Percentiles rank a stretch among this genome's conserved stretches.
Evolutionary conservation across 2,888 invertebrate genomes (phyloP).

Genomic region (Hypselothyrea guttata): DNA sequence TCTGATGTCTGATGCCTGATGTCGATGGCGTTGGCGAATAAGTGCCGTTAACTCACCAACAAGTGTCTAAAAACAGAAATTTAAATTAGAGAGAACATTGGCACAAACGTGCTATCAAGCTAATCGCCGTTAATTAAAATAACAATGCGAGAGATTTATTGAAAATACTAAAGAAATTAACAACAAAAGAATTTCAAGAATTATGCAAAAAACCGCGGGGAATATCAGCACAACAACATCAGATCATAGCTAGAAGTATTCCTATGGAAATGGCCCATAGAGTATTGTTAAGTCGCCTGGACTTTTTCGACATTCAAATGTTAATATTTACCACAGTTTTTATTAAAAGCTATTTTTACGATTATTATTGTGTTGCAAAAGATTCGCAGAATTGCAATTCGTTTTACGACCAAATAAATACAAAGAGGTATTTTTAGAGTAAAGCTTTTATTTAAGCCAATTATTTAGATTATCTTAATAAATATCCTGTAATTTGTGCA

Average conservation of each 20-base stretch:
- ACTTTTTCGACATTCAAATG: background rate
- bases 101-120: constrained; percentile 11
- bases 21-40: background rate
- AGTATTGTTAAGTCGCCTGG: constrained; percentile 6
- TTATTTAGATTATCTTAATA: too few relatives aligned
- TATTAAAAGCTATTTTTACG: too few relatives aligned
- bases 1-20: background rate
- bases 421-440: too few relatives aligned
- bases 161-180: constrained; percentile 5
- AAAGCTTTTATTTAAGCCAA: too few relatives aligned
- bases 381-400: too few relatives aligned
- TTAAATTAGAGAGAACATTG: background rate
- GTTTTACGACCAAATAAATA: too few relatives aligned
- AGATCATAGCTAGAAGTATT: constrained; percentile 2
- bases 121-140: constrained; percentile 15
- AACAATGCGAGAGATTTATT: constrained; percentile 16
- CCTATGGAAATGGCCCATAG: constrained; percentile 1
- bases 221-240: background rate
- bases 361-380: too few relatives aligned
- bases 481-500: too few relatives aligned
- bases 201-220: constrained; percentile 13
- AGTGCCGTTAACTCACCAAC: constrained; percentile 1
- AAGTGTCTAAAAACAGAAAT: constrained; percentile 2
- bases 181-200: constrained; percentile 6
- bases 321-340: too few relatives aligned